Base-by-base conservation (phyloP, 64 coral and sea anemone genomes). In the Montipora cactus region DNA sequence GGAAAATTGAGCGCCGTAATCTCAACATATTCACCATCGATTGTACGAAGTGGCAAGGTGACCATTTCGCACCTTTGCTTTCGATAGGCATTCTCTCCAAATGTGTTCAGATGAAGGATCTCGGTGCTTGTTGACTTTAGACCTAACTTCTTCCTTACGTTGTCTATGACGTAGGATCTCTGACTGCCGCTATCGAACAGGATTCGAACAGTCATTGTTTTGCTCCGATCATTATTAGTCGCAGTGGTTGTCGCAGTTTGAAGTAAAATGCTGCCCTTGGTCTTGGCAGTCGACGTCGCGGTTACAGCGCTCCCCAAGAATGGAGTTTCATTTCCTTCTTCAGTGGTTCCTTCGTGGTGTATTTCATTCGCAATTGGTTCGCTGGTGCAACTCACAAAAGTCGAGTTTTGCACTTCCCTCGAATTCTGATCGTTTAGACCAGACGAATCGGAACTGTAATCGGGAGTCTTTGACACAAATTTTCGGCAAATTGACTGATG, bases 161-260 rank as follows among this genome's bases (percentile, higher is more conserved):
- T 78, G 55, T 91, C 76, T n/a, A 83, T 91, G 8, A 95, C 21
- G 76, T 91, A 95, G 14, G 76, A 87, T n/a, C 94, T 45, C 72
- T 95, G 94, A 76, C 94, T 91, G 22, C 89, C 94, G 44, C 74
- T 91, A 19, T 95, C 88, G 52, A 91, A 95, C 2, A 95, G 66
- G 44, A 95, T 87, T 50, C 75, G 46, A 44, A 91, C 83, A 4
- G 20, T 87, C 9, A 76, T 80, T 2, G 89, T 87, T n/a, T 88
- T 83, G 6, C 73, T 71, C 52, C 47, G 72, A 18, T 83, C 72
- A 8, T 45, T 20, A 19, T 91, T 95, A 4, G 46, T 77, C 4
- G 89, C 89, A 7, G 88, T 61, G 57, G 83, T 67, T 80, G 49
- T 69, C 0, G 94, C 94, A 3, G 93, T 95, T 87, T 95, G 93